phyloP scores from a whole-genome alignment of 2,113 vertebrate species.

The Rhagologus leucostigma region DNA sequence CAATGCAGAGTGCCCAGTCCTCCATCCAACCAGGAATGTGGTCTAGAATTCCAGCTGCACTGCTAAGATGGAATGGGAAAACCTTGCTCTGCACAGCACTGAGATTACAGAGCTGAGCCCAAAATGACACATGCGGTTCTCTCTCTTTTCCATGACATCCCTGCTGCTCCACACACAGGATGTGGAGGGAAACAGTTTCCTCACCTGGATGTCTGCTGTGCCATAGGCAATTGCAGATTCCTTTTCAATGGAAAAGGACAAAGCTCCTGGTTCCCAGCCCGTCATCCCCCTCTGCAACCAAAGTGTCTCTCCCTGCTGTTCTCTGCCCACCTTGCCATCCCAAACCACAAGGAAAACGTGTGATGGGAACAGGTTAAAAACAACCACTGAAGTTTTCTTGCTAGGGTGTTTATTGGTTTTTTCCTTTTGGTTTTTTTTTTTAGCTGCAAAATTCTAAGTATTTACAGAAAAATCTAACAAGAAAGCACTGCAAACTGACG shows the following conservation, averaged over 20 bases:
- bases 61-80: not conserved
- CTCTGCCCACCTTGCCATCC: not conserved
- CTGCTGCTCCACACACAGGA: not conserved
- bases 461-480: not conserved
- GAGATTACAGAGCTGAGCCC: not conserved
- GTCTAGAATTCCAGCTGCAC: not conserved
- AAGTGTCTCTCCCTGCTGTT: accelerated
- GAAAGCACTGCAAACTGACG: not conserved
- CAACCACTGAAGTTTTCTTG: not conserved
- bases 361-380: not conserved
- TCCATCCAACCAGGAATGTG: not conserved
- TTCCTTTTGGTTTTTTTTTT: not conserved
- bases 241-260: not conserved
- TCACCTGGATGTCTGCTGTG: not conserved
- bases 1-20: not conserved
- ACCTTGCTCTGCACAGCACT: not conserved
- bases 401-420: not conserved
- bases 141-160: not conserved
- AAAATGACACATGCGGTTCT: accelerated
- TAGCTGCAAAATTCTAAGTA: not conserved
- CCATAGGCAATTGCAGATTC: not conserved
- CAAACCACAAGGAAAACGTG: not conserved
- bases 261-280: not conserved
- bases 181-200: not conserved
- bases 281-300: not conserved